Percentiles rank a stretch among this genome's conserved stretches.
These are phyloP conservation scores for Sylvicapra grimmia DNA, from an alignment of 2,113 vertebrate species.

Conservation along the genomic window DNA sequence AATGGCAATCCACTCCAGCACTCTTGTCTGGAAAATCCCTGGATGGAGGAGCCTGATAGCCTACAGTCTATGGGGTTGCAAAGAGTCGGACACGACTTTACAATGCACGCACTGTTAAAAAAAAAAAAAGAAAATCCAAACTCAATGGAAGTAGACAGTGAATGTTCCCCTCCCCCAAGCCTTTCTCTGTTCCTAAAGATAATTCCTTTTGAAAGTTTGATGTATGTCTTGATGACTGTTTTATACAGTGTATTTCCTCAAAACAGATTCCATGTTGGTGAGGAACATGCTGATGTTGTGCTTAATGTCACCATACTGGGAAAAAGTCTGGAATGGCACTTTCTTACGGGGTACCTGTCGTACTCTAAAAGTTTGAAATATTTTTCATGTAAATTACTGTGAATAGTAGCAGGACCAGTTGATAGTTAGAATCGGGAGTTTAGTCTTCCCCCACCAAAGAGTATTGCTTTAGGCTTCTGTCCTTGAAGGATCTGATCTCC, in stretches of 20 bases:
- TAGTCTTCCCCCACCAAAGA: not conserved
- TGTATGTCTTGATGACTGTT: not conserved
- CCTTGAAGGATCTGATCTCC: not conserved
- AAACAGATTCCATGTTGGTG: not conserved
- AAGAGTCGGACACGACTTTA: not conserved
- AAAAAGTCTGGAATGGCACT: not conserved
- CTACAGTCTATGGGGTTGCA: too few species aligned
- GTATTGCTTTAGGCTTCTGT: not conserved
- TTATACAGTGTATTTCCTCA: not conserved
- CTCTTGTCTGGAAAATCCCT: too few species aligned
- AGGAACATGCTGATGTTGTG: not conserved
- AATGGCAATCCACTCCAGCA: too few species aligned
- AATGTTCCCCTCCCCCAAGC: not conserved
- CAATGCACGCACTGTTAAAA: not conserved
- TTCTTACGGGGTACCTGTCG: not conserved
- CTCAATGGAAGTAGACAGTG: not conserved
- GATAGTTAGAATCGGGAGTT: not conserved
- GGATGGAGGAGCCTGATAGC: too few species aligned
- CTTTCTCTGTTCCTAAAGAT: not conserved
- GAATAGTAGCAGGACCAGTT: not conserved
- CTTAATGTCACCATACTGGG: not conserved
- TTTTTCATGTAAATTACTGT: not conserved
- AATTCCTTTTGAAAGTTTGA: slow-evolving; percentile 2
- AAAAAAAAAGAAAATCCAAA: not conserved
- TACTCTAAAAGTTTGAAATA: not conserved